phyloP scores from a whole-genome alignment of 2,888 invertebrate genomes.

The Philereme vetulata region DNA sequence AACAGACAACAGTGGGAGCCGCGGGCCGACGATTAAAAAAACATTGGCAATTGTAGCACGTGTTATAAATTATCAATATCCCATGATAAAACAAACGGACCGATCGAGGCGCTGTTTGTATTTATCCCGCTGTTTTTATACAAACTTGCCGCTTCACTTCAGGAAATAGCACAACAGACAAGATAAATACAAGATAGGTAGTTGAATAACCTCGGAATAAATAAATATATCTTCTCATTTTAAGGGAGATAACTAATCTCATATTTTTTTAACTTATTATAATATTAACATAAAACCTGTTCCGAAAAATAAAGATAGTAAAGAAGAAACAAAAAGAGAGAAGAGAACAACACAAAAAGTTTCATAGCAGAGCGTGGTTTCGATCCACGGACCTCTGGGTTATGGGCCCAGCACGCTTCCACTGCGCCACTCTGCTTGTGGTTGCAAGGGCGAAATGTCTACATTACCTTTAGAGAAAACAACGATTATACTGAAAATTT shows the following conservation, averaged over 20 bases:
- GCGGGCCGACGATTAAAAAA: constrained; percentile 57
- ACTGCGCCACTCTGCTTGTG: constrained; percentile 88
- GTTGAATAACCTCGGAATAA: not conserved
- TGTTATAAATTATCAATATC: constrained; percentile 79
- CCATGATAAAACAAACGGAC: constrained; percentile 78
- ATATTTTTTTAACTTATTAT: too few species aligned
- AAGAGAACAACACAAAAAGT: constrained; percentile 9
- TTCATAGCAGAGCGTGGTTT: constrained; percentile 87
- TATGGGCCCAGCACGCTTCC: constrained; percentile 92
- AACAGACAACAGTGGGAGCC: constrained; percentile 41
- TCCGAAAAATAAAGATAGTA: too few species aligned
- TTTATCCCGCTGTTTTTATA: constrained; percentile 70
- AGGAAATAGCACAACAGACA: constrained; percentile 32
- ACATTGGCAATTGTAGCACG: constrained; percentile 58
- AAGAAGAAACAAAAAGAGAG: constrained; percentile 9
- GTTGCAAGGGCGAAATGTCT: too few species aligned
- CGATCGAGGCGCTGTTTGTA: constrained; percentile 53
- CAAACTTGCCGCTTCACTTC: constrained; percentile 53
- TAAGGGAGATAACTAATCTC: too few species aligned
- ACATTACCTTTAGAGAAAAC: too few species aligned
- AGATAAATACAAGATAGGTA: constrained; percentile 10
- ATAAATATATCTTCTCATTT: constrained; percentile 1
- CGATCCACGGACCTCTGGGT: constrained; percentile 96
- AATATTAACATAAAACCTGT: too few species aligned
- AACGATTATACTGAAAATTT: too few species aligned